Base-by-base conservation (phyloP, 1,140 invertebrate genomes). In the Bombus picipes region DNA sequence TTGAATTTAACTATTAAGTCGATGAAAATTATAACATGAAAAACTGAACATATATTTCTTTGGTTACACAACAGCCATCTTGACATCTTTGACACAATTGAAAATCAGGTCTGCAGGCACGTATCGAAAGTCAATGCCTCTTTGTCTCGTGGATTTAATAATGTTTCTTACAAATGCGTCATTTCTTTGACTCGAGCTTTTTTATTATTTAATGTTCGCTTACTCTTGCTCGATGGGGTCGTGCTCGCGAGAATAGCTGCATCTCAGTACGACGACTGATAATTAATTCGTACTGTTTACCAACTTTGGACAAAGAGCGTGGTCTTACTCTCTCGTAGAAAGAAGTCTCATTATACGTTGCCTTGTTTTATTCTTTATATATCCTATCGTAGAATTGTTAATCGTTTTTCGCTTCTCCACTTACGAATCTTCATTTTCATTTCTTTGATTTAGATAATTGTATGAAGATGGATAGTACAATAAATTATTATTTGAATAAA, bases 201-300 rank as follows among this genome's bases (percentile, higher is more conserved):
- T 73, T 81, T 37, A 81, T 73, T 43, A 73, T 73, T 74, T 73
- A 81, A 74, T 28, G 25, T 81, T 13, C n/a, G 28, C n/a, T 39
- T 28, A 28, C 2, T 43, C 28, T 15, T 10, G 13, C n/a, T 28
- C 41, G 9, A 73, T 18, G 80, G 8, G 3, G 3, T 34, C 25
- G 4, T 37, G 43, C 43, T 34, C 22, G 25, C 18, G 39, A 41
- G 41, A 32, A 28, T 34, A 65, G 34, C 12, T 8, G 32, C 65
- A 32, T 82, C 13, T 28, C 28, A 3, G 34, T 37, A n/a, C n/a
- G 59, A 81, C 80, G 22, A 65, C 71, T 77, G 66, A 70, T 78
- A 84, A 79, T 88, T 88, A 80, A 88, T 75, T 57, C 76, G 65
- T 71, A 68, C 53, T 53, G 87, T 88, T 88, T 84, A 41, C 77